Conservation (phyloP, 2,797 vertebrate species). For the Gymnopithys bicolor region DNA sequence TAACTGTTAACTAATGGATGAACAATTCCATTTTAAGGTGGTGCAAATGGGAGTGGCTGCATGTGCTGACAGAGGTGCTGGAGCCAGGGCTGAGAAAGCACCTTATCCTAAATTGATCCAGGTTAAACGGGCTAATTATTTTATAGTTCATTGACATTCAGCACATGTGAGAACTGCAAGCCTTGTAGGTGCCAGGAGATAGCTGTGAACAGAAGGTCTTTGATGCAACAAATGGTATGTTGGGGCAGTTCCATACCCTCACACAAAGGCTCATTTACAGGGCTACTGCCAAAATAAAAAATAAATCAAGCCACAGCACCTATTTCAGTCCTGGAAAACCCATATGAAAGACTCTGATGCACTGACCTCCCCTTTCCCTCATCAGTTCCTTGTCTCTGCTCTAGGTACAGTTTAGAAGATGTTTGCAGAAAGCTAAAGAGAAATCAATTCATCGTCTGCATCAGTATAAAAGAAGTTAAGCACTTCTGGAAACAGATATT, state of each 20-base stretch:
- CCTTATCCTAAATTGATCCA: conserved; percentile 42
- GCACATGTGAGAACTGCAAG: conserved; percentile 66
- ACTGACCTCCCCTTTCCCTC: conserved; percentile 2
- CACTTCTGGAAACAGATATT: not conserved
- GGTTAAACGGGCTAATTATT: conserved; percentile 67
- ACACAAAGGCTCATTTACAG: conserved; percentile 34
- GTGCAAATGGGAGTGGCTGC: conserved; percentile 35
- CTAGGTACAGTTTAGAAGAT: not conserved
- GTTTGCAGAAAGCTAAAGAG: conserved; percentile 17
- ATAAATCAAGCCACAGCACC: not conserved
- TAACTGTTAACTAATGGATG: conserved; percentile 8
- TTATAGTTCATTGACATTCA: conserved; percentile 70
- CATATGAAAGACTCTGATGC: not conserved
- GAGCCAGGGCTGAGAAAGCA: conserved; percentile 14
- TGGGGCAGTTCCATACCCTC: conserved; percentile 34
- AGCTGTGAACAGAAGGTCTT: conserved; percentile 70
- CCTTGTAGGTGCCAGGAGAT: conserved; percentile 44
- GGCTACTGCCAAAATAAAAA: conserved; percentile 22
- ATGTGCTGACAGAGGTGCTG: not conserved
- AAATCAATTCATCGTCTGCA: not conserved
- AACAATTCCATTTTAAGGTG: conserved; percentile 35
- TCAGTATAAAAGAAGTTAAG: not conserved
- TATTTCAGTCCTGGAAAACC: conserved; percentile 37
- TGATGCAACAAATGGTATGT: conserved; percentile 70
- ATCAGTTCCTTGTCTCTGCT: not conserved